Conservation (phyloP, 2,113 vertebrate genomes). For the Raja brachyura region DNA sequence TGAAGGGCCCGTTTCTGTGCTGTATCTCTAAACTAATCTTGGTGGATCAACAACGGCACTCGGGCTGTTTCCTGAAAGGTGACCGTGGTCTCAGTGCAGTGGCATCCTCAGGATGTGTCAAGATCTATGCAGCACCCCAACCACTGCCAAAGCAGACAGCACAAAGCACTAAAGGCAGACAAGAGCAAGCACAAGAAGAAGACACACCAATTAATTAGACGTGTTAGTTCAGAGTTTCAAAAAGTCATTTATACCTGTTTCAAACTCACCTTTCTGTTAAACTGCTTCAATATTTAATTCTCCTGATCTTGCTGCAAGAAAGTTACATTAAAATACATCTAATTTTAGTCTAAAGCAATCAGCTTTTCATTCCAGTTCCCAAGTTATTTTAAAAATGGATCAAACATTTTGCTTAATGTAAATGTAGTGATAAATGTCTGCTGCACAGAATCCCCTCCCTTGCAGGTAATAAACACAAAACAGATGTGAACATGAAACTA, state of each 20-base stretch:
- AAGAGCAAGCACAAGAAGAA: neutral
- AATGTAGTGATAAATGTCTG: neutral
- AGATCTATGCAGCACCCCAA: neutral
- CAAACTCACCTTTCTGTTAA: conserved; percentile 17
- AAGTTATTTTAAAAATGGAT: neutral
- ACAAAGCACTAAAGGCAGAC: neutral
- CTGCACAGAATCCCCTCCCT: neutral
- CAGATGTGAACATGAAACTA: neutral
- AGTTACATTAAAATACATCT: conserved; percentile 26
- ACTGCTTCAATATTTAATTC: conserved; percentile 32
- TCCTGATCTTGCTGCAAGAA: conserved; percentile 31
- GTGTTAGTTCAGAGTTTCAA: neutral
- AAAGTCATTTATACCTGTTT: neutral
- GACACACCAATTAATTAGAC: neutral
- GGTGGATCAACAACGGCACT: neutral
- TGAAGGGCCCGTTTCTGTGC: too few species aligned
- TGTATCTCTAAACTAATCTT: too few species aligned
- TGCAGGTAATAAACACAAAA: neutral
- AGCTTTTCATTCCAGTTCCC: neutral
- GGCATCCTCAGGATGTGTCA: neutral
- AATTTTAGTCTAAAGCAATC: neutral
- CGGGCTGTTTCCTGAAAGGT: neutral
- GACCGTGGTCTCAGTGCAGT: neutral
- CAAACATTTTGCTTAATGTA: neutral
- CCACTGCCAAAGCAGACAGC: neutral